Evolutionary conservation across 1,140 invertebrate species (phyloP).

Genomic region (Drosophila nigrodunni): DNA sequence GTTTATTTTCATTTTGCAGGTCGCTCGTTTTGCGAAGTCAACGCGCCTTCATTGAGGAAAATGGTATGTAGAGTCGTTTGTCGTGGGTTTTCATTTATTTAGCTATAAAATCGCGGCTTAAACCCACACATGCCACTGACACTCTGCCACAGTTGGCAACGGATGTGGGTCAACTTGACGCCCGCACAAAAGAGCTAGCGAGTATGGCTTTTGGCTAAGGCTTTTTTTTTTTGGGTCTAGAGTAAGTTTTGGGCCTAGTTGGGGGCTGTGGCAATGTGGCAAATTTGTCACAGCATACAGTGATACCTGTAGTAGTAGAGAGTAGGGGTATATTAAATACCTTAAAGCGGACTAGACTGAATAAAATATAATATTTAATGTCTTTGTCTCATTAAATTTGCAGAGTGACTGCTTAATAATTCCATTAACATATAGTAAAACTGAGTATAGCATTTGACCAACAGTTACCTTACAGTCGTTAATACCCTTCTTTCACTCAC

Average conservation of each 20-base stretch:
- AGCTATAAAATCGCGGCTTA: slow-evolving; percentile 61
- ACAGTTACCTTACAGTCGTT: no score
- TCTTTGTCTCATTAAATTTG: no score
- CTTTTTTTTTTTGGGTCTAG: background rate
- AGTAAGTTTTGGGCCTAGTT: slow-evolving; percentile 10
- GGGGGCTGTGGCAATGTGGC: slow-evolving; percentile 25
- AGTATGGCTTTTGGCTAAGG: background rate
- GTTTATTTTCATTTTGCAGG: slow-evolving; percentile 62
- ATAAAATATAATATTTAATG: no score
- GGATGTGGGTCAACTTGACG: slow-evolving; percentile 78
- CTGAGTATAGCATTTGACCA: no score
- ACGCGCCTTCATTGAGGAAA: slow-evolving; percentile 83
- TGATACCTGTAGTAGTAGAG: no score
- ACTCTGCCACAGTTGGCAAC: slow-evolving; percentile 44
- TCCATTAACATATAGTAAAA: no score
- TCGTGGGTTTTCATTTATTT: slow-evolving; percentile 58
- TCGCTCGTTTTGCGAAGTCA: slow-evolving; percentile 82
- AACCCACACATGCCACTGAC: slow-evolving; percentile 59
- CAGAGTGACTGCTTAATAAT: no score
- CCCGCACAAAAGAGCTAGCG: slow-evolving; percentile 55
- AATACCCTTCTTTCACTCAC: no score
- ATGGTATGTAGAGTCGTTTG: slow-evolving; percentile 69
- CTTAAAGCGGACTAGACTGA: no score
- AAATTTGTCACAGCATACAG: slow-evolving; percentile 67
- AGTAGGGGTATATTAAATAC: no score